A percentile compares a stretch with the other conserved stretches of the same genome.
Evolutionary conservation across 2,797 vertebrate species (phyloP).

Genomic region (Enteromius fasciolatus): DNA sequence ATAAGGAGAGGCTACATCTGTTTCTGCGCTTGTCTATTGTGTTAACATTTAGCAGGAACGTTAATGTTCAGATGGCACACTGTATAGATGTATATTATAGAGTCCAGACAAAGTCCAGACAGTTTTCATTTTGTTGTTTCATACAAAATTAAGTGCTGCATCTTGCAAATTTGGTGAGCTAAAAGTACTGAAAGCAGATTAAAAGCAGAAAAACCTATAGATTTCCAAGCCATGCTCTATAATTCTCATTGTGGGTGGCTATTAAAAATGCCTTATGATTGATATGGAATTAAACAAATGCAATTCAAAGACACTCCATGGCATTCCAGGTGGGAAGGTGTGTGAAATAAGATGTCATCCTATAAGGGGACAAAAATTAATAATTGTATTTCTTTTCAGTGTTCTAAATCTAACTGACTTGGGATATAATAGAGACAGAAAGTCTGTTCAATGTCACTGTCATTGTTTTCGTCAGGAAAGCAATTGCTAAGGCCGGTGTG

Average conservation of each 20-base stretch:
- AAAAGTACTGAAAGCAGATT: not conserved
- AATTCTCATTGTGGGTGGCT: slow-evolving; percentile 13
- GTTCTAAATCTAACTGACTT: not conserved
- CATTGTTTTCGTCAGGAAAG: slow-evolving; percentile 83
- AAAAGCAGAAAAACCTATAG: not conserved
- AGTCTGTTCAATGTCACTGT: slow-evolving; percentile 16
- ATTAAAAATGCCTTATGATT: slow-evolving; percentile 36
- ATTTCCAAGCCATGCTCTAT: slow-evolving; percentile 6
- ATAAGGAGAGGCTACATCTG: not conserved
- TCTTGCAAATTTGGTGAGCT: not conserved
- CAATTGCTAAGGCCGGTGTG: slow-evolving; percentile 87
- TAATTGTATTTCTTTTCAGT: slow-evolving; percentile 3
- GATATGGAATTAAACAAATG: slow-evolving; percentile 31
- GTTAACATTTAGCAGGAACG: not conserved
- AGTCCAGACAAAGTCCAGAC: not conserved
- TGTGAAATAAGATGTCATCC: not conserved
- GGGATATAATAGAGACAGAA: not conserved
- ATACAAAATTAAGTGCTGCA: not conserved
- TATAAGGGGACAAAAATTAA: not conserved
- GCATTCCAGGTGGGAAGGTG: slow-evolving; percentile 10
- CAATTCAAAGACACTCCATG: slow-evolving; percentile 13
- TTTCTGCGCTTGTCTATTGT: not conserved
- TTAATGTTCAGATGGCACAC: not conserved
- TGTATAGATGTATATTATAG: not conserved
- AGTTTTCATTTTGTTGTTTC: not conserved